Evolutionary conservation across 2,797 vertebrate genomes (phyloP).

Genomic region (Trematomus bernacchii): DNA sequence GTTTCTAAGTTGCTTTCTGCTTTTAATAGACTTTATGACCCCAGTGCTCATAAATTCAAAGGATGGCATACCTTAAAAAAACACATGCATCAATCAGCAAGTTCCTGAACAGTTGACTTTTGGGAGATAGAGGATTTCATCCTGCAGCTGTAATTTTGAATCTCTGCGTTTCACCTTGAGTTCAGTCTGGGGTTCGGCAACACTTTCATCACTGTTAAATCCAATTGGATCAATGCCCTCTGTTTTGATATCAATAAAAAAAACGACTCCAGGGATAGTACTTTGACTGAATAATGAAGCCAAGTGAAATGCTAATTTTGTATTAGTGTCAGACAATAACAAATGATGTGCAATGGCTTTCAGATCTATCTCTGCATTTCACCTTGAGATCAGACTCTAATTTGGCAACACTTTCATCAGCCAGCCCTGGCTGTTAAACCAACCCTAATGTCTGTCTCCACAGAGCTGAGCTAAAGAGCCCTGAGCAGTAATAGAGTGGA

Average conservation of each 20-base stretch:
- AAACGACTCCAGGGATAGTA: constrained; percentile 63
- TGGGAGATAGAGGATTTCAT: constrained; percentile 38
- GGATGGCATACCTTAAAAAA: constrained; percentile 23
- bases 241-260: constrained; percentile 75
- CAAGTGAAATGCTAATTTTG: constrained; percentile 80
- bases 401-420: constrained; percentile 75
- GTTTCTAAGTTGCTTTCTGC: constrained; percentile 28
- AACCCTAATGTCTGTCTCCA: constrained; percentile 63
- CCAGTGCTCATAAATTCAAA: constrained; percentile 39
- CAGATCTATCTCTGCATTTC: constrained; percentile 73
- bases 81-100: constrained; percentile 38
- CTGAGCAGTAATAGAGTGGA: constrained; percentile 63
- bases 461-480: constrained; percentile 63
- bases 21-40: constrained; percentile 28
- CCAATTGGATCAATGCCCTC: constrained; percentile 71
- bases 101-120: constrained; percentile 53
- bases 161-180: constrained; percentile 67
- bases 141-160: constrained; percentile 62
- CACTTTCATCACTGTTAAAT: constrained; percentile 70
- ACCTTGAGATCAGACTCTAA: constrained; percentile 71
- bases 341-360: constrained; percentile 68
- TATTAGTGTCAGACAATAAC: constrained; percentile 78
- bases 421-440: constrained; percentile 61
- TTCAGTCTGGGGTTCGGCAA: constrained; percentile 48
- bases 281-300: constrained; percentile 73